Conservation (phyloP, 2,888 invertebrate genomes). For the Lithophane socia region DNA sequence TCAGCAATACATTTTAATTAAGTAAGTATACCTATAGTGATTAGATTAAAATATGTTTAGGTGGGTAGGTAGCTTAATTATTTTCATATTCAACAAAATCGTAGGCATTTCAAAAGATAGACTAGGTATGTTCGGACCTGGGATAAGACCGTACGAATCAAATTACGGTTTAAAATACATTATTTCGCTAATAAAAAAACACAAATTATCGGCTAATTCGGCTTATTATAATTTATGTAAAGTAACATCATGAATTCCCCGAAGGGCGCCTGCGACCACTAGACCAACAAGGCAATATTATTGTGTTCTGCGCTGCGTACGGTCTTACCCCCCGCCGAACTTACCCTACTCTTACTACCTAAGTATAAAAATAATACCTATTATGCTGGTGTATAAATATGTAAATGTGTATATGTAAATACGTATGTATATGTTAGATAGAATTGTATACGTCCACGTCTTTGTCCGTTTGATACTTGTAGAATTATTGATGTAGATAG, state of each 20-base stretch:
- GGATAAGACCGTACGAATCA: neutral
- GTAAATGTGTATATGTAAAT: conserved; percentile 2
- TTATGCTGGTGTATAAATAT: neutral
- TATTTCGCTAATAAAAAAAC: neutral
- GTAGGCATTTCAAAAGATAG: neutral
- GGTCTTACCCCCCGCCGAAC: neutral
- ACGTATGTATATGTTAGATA: conserved; percentile 2
- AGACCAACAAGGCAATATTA: neutral
- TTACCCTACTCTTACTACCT: neutral
- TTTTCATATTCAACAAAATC: neutral
- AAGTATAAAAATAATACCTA: neutral
- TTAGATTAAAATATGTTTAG: neutral
- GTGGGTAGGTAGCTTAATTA: neutral
- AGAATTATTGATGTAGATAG: neutral
- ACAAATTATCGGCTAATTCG: neutral
- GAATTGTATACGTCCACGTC: conserved; percentile 30
- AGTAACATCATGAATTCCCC: neutral
- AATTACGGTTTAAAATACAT: neutral
- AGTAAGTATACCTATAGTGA: neutral
- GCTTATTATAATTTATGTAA: too few species aligned
- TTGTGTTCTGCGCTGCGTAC: neutral
- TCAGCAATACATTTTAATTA: conserved; percentile 4
- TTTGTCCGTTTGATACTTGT: conserved; percentile 31
- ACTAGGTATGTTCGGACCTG: neutral
- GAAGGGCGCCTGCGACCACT: neutral